Evolutionary conservation across 92 coral and sea anemone genomes (phyloP).

Genomic region (Umimayanthus chanpuru): DNA sequence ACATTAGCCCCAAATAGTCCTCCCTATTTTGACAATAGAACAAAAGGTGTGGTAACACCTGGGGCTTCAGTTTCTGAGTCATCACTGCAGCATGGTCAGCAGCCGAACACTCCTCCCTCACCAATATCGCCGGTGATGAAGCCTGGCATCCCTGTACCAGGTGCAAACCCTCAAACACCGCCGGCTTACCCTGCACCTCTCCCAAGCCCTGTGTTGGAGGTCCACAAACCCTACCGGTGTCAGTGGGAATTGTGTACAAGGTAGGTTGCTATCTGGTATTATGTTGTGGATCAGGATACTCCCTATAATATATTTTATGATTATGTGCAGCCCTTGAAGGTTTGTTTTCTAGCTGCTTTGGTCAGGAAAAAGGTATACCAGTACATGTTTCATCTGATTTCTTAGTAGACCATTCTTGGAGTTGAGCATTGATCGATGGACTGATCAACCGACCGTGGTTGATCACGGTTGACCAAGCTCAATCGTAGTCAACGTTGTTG

Average conservation of each 20-base stretch:
- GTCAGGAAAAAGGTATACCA: too few relatives aligned
- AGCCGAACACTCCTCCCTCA: conserved; percentile 43
- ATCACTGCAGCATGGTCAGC: conserved; percentile 53
- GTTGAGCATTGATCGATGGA: too few relatives aligned
- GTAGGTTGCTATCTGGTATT: conserved; percentile 26
- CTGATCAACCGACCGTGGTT: too few relatives aligned
- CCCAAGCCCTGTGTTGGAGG: conserved; percentile 50
- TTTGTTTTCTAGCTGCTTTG: too few relatives aligned
- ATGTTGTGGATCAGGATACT: too few relatives aligned
- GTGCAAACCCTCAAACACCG: conserved; percentile 17
- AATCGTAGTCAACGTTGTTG: too few relatives aligned
- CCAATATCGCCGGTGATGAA: conserved; percentile 47
- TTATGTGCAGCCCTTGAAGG: too few relatives aligned
- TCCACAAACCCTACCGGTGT: conserved; percentile 72
- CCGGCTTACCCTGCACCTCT: conserved; percentile 36
- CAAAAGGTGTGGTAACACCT: conserved; percentile 66
- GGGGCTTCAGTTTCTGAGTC: conserved; percentile 62
- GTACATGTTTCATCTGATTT: too few relatives aligned
- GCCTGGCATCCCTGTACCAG: conserved; percentile 16
- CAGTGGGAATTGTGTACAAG: conserved; percentile 78
- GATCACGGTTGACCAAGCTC: too few relatives aligned
- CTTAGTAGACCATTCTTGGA: too few relatives aligned
- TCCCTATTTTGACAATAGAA: conserved; percentile 61
- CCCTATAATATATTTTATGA: too few relatives aligned
- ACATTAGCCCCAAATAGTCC: conserved; percentile 47